Evolutionary conservation across 2,113 vertebrate genomes (phyloP).

Genomic region (Vulpes lagopus): DNA sequence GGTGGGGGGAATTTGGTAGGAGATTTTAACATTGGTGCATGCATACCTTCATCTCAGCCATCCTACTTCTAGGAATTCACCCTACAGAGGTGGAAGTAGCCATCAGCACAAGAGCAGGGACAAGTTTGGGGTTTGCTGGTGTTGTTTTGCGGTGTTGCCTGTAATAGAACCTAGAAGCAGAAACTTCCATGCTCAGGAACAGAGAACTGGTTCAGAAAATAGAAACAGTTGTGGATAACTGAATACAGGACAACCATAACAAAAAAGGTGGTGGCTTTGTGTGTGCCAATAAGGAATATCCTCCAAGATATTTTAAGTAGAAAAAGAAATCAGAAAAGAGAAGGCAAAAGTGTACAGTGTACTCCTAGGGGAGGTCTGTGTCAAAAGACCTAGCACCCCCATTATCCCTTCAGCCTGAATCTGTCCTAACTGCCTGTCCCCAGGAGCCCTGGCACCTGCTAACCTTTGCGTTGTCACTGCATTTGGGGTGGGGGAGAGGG

Average conservation of each 20-base stretch:
- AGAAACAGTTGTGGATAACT: not conserved
- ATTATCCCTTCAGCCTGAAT: not conserved
- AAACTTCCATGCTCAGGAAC: not conserved
- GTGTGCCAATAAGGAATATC: not conserved
- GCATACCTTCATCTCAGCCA: not conserved
- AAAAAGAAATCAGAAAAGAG: not conserved
- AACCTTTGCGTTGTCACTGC: not conserved
- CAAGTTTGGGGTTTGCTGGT: not conserved
- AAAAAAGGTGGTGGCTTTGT: not conserved
- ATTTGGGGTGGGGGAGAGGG: not conserved
- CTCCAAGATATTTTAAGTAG: not conserved
- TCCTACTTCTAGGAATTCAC: not conserved
- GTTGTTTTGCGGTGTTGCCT: not conserved
- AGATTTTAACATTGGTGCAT: not conserved
- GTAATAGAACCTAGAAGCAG: slow-evolving; percentile 1
- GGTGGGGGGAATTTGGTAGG: not conserved
- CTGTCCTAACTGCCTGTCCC: not conserved
- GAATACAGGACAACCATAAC: not conserved
- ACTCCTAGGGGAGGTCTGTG: not conserved
- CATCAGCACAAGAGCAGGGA: not conserved
- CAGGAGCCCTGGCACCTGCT: not conserved
- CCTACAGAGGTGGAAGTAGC: not conserved
- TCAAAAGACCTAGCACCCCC: not conserved
- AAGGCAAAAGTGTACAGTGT: not conserved
- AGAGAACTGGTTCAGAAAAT: not conserved